Conservation (phyloP, 2,113 vertebrate species). For the Gopherus evgoodei region DNA sequence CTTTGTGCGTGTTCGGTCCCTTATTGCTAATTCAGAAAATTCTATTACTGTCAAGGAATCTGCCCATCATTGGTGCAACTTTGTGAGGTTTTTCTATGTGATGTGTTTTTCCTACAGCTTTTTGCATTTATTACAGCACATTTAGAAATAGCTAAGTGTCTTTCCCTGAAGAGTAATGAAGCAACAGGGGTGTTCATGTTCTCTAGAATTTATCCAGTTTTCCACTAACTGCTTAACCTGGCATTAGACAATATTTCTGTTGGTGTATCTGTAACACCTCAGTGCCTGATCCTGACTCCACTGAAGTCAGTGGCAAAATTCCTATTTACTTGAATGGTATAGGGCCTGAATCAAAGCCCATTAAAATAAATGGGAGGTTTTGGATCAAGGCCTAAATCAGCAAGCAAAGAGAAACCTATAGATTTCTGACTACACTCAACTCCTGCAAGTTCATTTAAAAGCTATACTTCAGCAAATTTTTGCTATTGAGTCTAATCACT, state of each 20-base stretch:
- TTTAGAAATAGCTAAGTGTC: neutral
- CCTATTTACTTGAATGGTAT: neutral
- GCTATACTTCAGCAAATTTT: too few species aligned
- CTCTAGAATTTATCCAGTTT: neutral
- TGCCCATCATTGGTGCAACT: neutral
- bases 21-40: neutral
- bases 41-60: neutral
- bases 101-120: neutral
- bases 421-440: slow-evolving; percentile 28
- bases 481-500: too few species aligned
- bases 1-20: neutral
- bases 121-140: neutral
- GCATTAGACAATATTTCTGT: neutral
- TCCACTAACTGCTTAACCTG: neutral
- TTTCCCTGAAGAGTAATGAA: neutral
- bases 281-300: neutral
- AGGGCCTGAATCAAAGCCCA: neutral
- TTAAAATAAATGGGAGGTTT: slow-evolving; percentile 24
- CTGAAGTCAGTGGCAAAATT: neutral
- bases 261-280: neutral
- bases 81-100: neutral
- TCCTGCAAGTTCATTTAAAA: neutral
- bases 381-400: slow-evolving; percentile 46
- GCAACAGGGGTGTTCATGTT: neutral
- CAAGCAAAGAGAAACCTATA: slow-evolving; percentile 25